A percentile compares a stretch with the other conserved stretches of the same genome.
Conservation (phyloP, 2,113 vertebrate genomes). For the Ictalurus furcatus region DNA sequence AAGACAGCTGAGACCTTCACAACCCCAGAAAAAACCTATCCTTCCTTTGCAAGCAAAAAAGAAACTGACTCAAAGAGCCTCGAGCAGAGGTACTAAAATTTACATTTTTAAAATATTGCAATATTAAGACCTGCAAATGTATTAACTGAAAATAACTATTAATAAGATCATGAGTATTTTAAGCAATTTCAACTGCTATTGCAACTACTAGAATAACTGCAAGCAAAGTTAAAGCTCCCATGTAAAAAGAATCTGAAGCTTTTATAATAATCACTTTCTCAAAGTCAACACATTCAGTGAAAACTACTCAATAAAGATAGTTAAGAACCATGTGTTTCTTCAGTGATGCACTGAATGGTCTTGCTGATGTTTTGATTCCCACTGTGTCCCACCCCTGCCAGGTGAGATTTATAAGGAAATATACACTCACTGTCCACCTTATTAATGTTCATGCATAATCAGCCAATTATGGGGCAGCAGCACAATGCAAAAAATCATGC, state of each 20-base stretch:
- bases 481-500: too few species aligned
- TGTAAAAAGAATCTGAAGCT: background rate
- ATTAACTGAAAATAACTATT: background rate
- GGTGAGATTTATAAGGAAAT: conserved; percentile 10
- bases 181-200: background rate
- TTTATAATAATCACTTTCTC: background rate
- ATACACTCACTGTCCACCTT: background rate
- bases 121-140: background rate
- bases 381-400: background rate
- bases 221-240: background rate
- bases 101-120: background rate
- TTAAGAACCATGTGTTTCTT: background rate
- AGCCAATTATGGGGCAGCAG: background rate
- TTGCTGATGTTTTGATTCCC: background rate
- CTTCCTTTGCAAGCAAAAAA: background rate
- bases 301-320: background rate
- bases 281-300: background rate
- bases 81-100: background rate
- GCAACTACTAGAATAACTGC: background rate
- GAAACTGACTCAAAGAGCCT: background rate
- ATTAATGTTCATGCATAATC: background rate
- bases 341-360: background rate
- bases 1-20: background rate
- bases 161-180: background rate
- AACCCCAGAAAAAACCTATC: background rate